Conservation (phyloP, 2,113 vertebrate genomes). For the Microcebus ravelobensis region DNA sequence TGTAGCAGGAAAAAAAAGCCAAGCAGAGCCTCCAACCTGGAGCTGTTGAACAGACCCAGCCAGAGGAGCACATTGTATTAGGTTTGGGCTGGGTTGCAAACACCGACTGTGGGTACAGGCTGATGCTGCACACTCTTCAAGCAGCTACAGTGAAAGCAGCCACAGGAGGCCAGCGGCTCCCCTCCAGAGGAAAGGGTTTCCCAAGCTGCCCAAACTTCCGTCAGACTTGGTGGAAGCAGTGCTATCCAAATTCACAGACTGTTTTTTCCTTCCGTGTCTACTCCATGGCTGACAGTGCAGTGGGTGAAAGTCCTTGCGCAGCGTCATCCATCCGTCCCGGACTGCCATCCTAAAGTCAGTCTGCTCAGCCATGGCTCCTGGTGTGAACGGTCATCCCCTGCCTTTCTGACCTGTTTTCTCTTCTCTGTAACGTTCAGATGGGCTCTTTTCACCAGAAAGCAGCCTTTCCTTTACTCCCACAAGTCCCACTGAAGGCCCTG, state of each 20-base stretch:
- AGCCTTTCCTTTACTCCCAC: background rate
- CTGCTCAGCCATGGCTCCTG: background rate
- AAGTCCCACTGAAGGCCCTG: background rate
- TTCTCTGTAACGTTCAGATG: background rate
- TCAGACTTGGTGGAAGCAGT: background rate
- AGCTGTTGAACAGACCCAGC: slow-evolving; percentile 59
- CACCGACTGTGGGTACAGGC: background rate
- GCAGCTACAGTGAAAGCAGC: slow-evolving; percentile 11
- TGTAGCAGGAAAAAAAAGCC: background rate
- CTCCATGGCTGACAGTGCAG: background rate
- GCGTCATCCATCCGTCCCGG: no score
- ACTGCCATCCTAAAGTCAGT: background rate
- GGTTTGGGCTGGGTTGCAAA: background rate
- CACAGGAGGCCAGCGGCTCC: background rate
- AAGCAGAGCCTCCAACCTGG: slow-evolving; percentile 51
- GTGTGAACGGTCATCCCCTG: background rate
- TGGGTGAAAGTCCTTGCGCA: background rate
- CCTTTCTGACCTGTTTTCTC: no score
- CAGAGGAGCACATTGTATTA: background rate
- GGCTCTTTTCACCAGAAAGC: background rate
- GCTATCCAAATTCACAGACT: background rate
- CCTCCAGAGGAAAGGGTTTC: background rate
- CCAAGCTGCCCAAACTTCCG: accelerated
- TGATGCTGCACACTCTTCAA: slow-evolving; percentile 11
- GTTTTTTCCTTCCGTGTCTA: background rate